Percentiles rank a stretch among this genome's conserved stretches.
These are phyloP conservation scores for Hirundichthys speculiger DNA, from an alignment of 2,113 vertebrate species.

Conservation along the genomic window DNA sequence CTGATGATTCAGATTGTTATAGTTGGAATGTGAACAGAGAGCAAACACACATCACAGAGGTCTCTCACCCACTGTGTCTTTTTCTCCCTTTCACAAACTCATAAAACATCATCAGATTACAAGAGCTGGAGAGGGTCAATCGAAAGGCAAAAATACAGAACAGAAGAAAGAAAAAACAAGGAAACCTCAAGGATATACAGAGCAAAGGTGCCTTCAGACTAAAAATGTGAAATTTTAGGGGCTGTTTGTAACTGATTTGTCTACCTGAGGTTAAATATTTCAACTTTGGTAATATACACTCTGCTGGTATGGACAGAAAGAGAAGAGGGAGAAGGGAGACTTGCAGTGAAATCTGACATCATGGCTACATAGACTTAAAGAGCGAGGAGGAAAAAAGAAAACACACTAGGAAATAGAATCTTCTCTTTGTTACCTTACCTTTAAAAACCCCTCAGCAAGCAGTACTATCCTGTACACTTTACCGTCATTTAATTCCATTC, in stretches of 20 bases:
- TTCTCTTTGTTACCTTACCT: constrained; percentile 7
- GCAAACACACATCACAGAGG: constrained; percentile 70
- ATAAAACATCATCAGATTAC: constrained; percentile 58
- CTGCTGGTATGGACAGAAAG: background rate
- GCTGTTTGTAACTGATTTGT: background rate
- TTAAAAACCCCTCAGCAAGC: constrained; percentile 5
- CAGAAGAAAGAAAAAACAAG: background rate
- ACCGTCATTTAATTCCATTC: constrained; percentile 12
- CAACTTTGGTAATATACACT: background rate
- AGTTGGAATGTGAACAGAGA: constrained; percentile 73
- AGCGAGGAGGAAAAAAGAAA: background rate
- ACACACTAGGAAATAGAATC: background rate
- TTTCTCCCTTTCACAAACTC: constrained; percentile 18
- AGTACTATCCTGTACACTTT: background rate
- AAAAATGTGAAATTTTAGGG: background rate
- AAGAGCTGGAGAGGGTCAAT: constrained; percentile 51
- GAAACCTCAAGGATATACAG: background rate
- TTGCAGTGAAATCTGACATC: background rate
- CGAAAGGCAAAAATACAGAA: constrained; percentile 35
- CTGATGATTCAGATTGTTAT: constrained; percentile 71
- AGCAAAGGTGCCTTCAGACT: background rate
- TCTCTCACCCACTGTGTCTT: constrained; percentile 41
- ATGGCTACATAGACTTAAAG: background rate
- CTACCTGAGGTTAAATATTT: background rate
- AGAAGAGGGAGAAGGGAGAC: background rate